Evolutionary conservation across 2,797 vertebrate species (phyloP).

Genomic region (Gorsachius magnificus): DNA sequence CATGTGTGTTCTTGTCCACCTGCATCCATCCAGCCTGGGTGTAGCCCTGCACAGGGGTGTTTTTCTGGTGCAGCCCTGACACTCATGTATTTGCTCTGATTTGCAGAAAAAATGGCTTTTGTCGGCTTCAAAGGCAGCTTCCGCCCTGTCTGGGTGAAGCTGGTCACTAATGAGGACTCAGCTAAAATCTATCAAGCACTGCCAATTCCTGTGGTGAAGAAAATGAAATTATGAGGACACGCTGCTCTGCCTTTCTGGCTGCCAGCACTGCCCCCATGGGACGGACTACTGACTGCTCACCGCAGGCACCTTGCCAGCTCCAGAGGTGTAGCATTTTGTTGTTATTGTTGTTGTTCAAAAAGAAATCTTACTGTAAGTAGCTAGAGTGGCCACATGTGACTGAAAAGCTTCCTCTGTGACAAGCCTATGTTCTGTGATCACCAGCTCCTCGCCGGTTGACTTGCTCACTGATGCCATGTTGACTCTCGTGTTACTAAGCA

Average conservation of each 20-base stretch:
- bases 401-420: neutral
- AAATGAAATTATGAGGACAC: conserved; percentile 84
- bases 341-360: conserved; percentile 34
- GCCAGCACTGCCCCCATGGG: conserved; percentile 9
- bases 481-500: neutral
- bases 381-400: conserved; percentile 5
- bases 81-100: neutral
- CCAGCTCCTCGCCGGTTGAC: neutral
- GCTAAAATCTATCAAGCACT: conserved; percentile 92
- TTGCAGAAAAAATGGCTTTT: conserved; percentile 90
- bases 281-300: conserved; percentile 44
- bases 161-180: conserved; percentile 79
- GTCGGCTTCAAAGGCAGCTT: conserved; percentile 92
- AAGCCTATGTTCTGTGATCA: neutral
- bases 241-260: neutral
- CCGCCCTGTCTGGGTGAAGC: conserved; percentile 86
- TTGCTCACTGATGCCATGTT: neutral
- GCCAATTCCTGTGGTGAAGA: conserved; percentile 89
- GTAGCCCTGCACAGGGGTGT: rapidly evolving
- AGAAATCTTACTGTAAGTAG: conserved; percentile 48
- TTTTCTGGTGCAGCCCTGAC: neutral
- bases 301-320: conserved; percentile 5
- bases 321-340: conserved; percentile 6
- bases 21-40: neutral
- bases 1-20: neutral